These are phyloP conservation scores for Carcina quercana DNA, from an alignment of 2,888 invertebrate species.

Conservation along the genomic window DNA sequence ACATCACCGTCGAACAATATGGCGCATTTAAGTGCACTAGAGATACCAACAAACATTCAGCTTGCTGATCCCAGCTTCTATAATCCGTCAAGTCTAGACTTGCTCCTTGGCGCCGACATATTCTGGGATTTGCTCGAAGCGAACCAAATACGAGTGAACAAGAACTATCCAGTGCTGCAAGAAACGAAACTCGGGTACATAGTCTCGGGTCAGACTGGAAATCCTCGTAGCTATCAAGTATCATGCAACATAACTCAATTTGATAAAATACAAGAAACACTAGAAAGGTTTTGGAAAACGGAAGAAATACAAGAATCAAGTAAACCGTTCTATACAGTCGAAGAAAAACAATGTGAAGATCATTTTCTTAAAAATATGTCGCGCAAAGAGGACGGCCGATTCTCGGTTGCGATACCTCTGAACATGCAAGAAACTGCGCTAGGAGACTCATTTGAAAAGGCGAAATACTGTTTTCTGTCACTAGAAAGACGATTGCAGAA, in stretches of 20 bases:
- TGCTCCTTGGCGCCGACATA: conserved; percentile 13
- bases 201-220: not conserved
- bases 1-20: too few species aligned
- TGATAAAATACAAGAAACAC: too few species aligned
- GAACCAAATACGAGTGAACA: not conserved
- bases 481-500: conserved; percentile 3
- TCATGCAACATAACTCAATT: too few species aligned
- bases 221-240: too few species aligned
- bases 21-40: too few species aligned
- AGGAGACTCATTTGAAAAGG: conserved; percentile 13
- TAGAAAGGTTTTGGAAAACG: too few species aligned
- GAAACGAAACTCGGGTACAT: conserved; percentile 3
- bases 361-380: not conserved
- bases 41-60: conserved; percentile 2
- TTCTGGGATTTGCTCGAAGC: conserved; percentile 12
- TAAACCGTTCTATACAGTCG: too few species aligned
- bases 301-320: too few species aligned
- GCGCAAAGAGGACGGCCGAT: conserved; percentile 9
- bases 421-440: conserved; percentile 4
- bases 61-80: conserved; percentile 13
- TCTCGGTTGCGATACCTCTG: conserved; percentile 14
- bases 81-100: conserved; percentile 9
- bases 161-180: not conserved
- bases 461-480: conserved; percentile 7
- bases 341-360: conserved; percentile 4